A percentile compares a stretch with the other conserved stretches of the same genome.
Conservation (phyloP, 2,888 invertebrate genomes). For the Ornithoptera alexandrae region DNA sequence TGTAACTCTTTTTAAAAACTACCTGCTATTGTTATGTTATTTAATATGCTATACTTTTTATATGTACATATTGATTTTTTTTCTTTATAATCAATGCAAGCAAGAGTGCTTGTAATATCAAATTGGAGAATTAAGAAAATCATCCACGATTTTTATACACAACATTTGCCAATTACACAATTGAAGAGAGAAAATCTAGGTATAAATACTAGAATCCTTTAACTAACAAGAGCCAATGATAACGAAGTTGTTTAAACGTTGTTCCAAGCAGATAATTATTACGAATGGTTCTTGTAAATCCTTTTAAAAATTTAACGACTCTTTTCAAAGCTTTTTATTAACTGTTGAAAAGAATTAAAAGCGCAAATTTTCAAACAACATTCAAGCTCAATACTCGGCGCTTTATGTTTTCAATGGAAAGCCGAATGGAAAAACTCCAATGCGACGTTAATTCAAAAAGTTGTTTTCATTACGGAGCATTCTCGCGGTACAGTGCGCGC, state of each 20-base stretch:
- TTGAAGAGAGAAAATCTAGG: not conserved
- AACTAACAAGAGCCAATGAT: constrained; percentile 3
- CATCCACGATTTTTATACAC: not conserved
- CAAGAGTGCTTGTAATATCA: not conserved
- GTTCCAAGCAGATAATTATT: not conserved
- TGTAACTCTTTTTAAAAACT: not conserved
- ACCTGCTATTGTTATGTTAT: not conserved
- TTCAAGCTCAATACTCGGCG: constrained; percentile 57
- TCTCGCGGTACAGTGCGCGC: constrained; percentile 58
- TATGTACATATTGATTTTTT: not conserved
- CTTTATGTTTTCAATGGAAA: constrained; percentile 67
- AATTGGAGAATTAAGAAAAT: not conserved
- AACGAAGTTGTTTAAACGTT: not conserved
- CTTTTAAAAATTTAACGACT: constrained; percentile 8
- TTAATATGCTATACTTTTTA: not conserved
- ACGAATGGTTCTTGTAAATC: constrained; percentile 11
- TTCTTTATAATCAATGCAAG: not conserved
- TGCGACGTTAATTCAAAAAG: constrained; percentile 76
- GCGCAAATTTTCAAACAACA: constrained; percentile 43
- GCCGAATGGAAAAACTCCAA: constrained; percentile 62
- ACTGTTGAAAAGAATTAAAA: constrained; percentile 37
- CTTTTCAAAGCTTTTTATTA: constrained; percentile 10
- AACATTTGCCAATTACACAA: not conserved
- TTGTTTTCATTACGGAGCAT: constrained; percentile 71
- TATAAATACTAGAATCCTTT: not conserved